Percentiles rank a stretch among this genome's conserved stretches.
phyloP scores from a whole-genome alignment of 2,888 invertebrate genomes.

The Acleris literana region DNA sequence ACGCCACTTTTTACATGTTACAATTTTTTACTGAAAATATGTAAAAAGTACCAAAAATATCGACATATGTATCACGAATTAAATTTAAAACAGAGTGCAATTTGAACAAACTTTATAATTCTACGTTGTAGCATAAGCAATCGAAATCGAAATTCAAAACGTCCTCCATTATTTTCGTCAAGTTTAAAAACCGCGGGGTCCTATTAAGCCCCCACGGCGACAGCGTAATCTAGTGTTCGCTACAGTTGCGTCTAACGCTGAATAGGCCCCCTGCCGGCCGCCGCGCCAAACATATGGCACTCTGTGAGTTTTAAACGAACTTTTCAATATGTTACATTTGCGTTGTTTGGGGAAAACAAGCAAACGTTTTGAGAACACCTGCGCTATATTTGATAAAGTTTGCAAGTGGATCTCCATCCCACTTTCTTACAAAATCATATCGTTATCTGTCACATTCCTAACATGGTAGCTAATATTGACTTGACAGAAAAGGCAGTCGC shows the following conservation, averaged over 20 bases:
- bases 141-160: constrained; percentile 13
- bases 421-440: too few species aligned
- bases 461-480: background rate
- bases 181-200: constrained; percentile 67
- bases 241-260: constrained; percentile 49
- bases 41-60: too few species aligned
- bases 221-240: constrained; percentile 28
- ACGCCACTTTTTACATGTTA: too few species aligned
- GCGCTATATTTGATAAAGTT: too few species aligned
- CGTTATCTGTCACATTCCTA: too few species aligned
- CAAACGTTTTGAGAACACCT: background rate
- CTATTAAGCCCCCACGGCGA: constrained; percentile 49
- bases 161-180: constrained; percentile 53
- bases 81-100: too few species aligned
- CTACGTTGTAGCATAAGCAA: background rate
- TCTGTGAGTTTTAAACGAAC: constrained; percentile 37
- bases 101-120: too few species aligned
- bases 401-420: too few species aligned
- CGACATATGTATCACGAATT: too few species aligned
- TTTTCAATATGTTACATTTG: constrained; percentile 31
- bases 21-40: too few species aligned
- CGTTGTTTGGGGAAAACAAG: constrained; percentile 3
- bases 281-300: constrained; percentile 65
- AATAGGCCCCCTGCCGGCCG: constrained; percentile 54
- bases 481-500: too few species aligned